These are phyloP conservation scores for Gortyna flavago DNA, from an alignment of 2,888 invertebrate species.

Conservation along the genomic window DNA sequence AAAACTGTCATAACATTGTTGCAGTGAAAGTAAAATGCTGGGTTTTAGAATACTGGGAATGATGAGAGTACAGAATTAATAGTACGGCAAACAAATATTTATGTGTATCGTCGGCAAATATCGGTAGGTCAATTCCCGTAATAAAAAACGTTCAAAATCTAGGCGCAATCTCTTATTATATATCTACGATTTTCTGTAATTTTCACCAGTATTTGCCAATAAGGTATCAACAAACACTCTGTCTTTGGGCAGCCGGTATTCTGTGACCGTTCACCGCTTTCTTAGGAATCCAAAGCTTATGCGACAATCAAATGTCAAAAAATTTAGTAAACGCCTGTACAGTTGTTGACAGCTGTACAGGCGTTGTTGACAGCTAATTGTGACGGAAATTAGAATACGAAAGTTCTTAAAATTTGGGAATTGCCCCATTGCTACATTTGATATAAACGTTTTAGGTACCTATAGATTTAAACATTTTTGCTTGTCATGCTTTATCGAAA, in stretches of 20 bases:
- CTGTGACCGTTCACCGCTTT: background rate
- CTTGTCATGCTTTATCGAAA: conserved; percentile 62
- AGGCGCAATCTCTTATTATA: no score
- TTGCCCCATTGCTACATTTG: background rate
- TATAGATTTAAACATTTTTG: conserved; percentile 29
- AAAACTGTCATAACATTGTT: background rate
- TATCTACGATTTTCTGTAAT: no score
- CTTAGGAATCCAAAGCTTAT: background rate
- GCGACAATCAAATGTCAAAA: background rate
- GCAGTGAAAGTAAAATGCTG: background rate
- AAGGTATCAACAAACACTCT: no score
- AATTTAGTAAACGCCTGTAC: background rate
- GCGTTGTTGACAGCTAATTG: no score
- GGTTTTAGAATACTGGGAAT: background rate
- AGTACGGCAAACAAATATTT: background rate
- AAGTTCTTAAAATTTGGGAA: background rate
- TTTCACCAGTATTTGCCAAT: no score
- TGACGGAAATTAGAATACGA: background rate
- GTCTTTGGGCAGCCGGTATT: background rate
- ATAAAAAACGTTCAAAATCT: background rate
- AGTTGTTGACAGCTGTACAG: background rate
- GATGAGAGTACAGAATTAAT: background rate
- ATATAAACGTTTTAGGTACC: background rate
- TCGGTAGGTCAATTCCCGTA: background rate
- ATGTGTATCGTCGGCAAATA: background rate